phyloP scores from a whole-genome alignment of 2,888 invertebrate species.

The Trypoxylon attenuatum region DNA sequence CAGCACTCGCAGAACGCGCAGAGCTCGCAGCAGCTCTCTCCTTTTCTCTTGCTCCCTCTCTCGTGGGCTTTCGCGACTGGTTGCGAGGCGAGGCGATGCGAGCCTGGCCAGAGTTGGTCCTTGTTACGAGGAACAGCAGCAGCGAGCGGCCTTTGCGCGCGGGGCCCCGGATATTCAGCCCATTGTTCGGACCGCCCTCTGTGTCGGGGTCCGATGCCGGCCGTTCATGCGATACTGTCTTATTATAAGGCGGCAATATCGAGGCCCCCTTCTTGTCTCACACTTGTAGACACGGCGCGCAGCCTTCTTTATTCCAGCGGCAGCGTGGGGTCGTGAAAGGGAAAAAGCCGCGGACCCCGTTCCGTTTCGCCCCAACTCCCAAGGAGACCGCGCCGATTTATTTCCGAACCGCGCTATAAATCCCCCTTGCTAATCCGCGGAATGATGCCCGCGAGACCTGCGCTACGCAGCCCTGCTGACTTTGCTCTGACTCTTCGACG shows the following conservation, averaged over 20 bases:
- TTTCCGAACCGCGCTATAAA: constrained; percentile 31
- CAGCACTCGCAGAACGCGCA: constrained; percentile 25
- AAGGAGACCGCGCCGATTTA: constrained; percentile 12
- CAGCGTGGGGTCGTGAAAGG: constrained; percentile 17
- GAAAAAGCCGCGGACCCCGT: constrained; percentile 16
- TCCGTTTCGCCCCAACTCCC: neutral
- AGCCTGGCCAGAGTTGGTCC: constrained; percentile 19
- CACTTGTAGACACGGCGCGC: constrained; percentile 60
- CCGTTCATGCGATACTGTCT: constrained; percentile 69
- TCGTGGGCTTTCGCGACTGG: too few relatives aligned
- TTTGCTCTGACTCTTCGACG: too few relatives aligned
- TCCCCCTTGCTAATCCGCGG: constrained; percentile 22
- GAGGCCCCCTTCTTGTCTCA: constrained; percentile 62
- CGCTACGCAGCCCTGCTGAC: neutral
- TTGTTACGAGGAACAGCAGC: constrained; percentile 49
- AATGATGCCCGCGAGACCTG: constrained; percentile 7
- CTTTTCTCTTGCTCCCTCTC: too few relatives aligned
- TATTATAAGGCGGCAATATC: constrained; percentile 70
- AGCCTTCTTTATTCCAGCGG: constrained; percentile 47
- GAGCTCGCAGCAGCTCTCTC: too few relatives aligned
- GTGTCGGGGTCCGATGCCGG: constrained; percentile 54
- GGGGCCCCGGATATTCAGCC: constrained; percentile 51
- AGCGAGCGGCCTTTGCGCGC: constrained; percentile 10
- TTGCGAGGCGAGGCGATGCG: too few relatives aligned
- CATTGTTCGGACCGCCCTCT: constrained; percentile 66